Conservation (phyloP, 2,888 invertebrate species). For the Harpalus rubripes region DNA sequence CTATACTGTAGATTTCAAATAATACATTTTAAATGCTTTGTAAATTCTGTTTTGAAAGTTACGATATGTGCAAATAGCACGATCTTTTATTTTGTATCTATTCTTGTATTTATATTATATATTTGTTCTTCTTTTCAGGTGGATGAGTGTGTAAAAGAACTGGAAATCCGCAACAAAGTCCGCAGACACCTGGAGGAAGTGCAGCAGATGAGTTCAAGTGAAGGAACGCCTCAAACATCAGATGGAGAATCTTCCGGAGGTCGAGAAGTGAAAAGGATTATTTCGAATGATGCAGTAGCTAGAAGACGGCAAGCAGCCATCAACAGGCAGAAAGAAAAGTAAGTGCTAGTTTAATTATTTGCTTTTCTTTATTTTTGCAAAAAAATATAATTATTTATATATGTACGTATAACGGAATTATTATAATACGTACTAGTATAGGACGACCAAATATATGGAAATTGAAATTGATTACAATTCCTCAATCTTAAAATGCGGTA, state of each 20-base stretch:
- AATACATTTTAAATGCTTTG: too few relatives aligned
- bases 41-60: too few relatives aligned
- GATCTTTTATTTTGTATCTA: too few relatives aligned
- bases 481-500: too few relatives aligned
- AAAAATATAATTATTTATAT: too few relatives aligned
- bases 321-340: slow-evolving; percentile 77
- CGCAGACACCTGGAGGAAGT: slow-evolving; percentile 62
- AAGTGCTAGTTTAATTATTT: slow-evolving; percentile 73
- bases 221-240: slow-evolving; percentile 71
- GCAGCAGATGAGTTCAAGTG: slow-evolving; percentile 64
- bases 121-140: slow-evolving; percentile 28
- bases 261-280: slow-evolving; percentile 82
- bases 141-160: slow-evolving; percentile 50
- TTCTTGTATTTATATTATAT: too few relatives aligned
- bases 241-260: slow-evolving; percentile 85
- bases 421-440: too few relatives aligned
- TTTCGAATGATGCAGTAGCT: slow-evolving; percentile 78
- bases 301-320: slow-evolving; percentile 75
- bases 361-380: background rate
- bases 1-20: too few relatives aligned
- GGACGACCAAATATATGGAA: too few relatives aligned
- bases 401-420: too few relatives aligned
- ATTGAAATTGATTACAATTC: too few relatives aligned
- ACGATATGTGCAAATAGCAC: too few relatives aligned
- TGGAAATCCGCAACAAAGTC: slow-evolving; percentile 55